These are phyloP conservation scores for Saxicola maurus DNA, from an alignment of 2,797 vertebrate genomes.

Conservation along the genomic window DNA sequence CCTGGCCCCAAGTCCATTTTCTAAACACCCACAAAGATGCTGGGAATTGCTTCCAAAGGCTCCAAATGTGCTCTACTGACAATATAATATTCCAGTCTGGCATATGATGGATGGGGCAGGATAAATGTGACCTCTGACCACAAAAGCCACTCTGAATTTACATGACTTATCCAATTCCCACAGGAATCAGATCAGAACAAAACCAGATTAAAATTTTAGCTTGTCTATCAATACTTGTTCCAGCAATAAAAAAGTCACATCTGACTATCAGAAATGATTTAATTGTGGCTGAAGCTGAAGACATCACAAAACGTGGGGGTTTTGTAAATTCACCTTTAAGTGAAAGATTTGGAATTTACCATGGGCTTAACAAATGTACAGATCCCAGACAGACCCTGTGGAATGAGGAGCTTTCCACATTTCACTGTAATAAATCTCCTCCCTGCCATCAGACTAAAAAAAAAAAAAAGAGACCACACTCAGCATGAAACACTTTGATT, in stretches of 20 bases:
- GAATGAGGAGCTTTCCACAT: not conserved
- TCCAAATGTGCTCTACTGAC: not conserved
- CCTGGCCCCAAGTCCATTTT: not conserved
- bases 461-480: not conserved
- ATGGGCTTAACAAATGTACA: not conserved
- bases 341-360: not conserved
- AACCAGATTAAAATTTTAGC: not conserved
- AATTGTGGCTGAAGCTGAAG: not conserved
- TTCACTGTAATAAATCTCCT: not conserved
- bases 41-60: not conserved
- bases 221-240: not conserved
- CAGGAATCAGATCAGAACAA: not conserved
- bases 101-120: not conserved
- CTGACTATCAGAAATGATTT: not conserved
- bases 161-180: not conserved
- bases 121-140: constrained; percentile 2
- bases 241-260: not conserved
- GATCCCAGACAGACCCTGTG: not conserved
- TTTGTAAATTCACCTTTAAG: not conserved
- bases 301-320: not conserved
- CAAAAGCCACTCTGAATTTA: not conserved
- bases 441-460: not conserved
- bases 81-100: not conserved
- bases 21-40: not conserved
- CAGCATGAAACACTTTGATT: not conserved